Conservation (phyloP, 2,888 invertebrate genomes). For the Apotomis turbidana region DNA sequence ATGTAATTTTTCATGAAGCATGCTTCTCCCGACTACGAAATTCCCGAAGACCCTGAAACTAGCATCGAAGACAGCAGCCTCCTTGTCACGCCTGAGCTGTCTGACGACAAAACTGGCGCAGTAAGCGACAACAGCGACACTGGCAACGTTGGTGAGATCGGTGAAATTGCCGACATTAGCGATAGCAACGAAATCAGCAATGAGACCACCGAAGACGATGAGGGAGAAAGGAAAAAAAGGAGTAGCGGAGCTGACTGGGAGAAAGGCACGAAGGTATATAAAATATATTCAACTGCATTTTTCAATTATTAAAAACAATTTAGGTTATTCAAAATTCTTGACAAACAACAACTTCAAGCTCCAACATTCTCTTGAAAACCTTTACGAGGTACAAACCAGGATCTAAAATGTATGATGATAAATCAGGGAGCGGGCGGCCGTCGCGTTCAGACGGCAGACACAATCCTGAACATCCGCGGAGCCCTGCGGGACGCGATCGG, state of each 20-base stretch:
- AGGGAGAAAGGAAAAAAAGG: slow-evolving; percentile 53
- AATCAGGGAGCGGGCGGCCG: slow-evolving; percentile 46
- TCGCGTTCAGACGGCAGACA: slow-evolving; percentile 76
- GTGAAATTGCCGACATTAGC: slow-evolving; percentile 2
- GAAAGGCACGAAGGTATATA: slow-evolving; percentile 62
- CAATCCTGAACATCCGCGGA: slow-evolving; percentile 77
- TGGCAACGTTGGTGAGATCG: slow-evolving; percentile 6
- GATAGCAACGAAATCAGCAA: slow-evolving; percentile 25
- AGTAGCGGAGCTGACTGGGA: slow-evolving; percentile 68
- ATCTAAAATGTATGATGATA: background rate
- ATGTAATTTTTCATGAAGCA: slow-evolving; percentile 14
- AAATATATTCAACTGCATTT: background rate
- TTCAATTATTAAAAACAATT: too few relatives aligned
- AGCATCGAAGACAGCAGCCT: slow-evolving; percentile 58
- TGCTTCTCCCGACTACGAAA: slow-evolving; percentile 34
- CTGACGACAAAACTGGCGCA: slow-evolving; percentile 21
- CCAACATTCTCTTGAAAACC: too few relatives aligned
- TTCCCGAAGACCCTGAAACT: slow-evolving; percentile 55
- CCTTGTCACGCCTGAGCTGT: slow-evolving; percentile 54
- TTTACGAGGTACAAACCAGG: too few relatives aligned
- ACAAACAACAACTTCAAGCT: too few relatives aligned
- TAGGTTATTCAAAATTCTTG: too few relatives aligned
- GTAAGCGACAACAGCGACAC: slow-evolving; percentile 5
- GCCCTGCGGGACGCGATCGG: slow-evolving; percentile 77
- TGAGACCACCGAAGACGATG: slow-evolving; percentile 45